Percentiles rank a stretch among this genome's conserved stretches.
phyloP scores from a whole-genome alignment of 2,797 vertebrate species.

The Dicrostonyx torquatus region DNA sequence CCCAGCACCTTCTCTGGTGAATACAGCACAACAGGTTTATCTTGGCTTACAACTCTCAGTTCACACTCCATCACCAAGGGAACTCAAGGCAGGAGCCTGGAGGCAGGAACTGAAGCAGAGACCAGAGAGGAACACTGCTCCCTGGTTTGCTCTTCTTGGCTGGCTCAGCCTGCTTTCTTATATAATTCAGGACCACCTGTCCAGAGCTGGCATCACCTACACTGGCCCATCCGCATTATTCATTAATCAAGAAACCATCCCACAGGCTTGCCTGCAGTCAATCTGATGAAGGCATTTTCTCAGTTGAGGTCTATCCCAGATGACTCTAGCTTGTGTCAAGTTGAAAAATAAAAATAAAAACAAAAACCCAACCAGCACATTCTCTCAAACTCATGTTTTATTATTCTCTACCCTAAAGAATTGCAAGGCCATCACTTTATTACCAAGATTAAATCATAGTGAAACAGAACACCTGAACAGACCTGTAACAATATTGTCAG shows the following conservation, averaged over 20 bases:
- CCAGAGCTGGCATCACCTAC: neutral
- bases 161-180: neutral
- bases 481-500: neutral
- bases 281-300: neutral
- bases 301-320: neutral
- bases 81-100: too few relatives aligned
- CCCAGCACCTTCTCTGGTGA: too few relatives aligned
- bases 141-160: neutral
- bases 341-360: neutral
- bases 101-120: neutral
- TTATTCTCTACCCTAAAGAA: neutral
- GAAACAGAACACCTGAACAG: neutral
- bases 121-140: neutral
- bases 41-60: neutral
- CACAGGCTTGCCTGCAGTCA: neutral
- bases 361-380: neutral
- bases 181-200: neutral
- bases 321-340: neutral
- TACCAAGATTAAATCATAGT: neutral
- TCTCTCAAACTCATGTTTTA: neutral
- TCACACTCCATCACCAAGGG: neutral
- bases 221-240: neutral
- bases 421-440: neutral
- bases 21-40: neutral
- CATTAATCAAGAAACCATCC: neutral